Base-by-base conservation (phyloP, 2,888 invertebrate genomes). In the Eudasyphora cyanicolor region DNA sequence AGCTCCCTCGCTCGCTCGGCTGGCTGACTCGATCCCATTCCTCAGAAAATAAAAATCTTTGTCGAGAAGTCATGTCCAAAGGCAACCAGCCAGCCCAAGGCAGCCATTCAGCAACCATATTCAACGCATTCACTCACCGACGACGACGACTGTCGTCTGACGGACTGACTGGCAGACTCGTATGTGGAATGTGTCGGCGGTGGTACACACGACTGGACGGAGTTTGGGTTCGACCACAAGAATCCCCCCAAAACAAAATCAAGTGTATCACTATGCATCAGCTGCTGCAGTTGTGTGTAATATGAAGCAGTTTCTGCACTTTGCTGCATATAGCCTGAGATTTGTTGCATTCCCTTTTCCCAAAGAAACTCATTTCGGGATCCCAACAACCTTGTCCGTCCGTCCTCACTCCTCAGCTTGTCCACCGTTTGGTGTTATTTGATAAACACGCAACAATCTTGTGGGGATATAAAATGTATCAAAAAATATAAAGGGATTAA, bases 31-130 rank as follows among this genome's bases (percentile, higher is more conserved):
- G n/a, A n/a, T n/a, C n/a, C n/a, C n/a, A n/a, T n/a, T n/a, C n/a
- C n/a, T n/a, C n/a, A n/a, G n/a, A n/a, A n/a, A n/a, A 35, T 35
- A 21, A 35, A 64, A 76, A 67, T 45, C 64, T 71, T 78, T 76
- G 79, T 74, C 73, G 78, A n/a, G 8, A 77, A 82, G 76, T 70
- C 76, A 82, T 75, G 76, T 76, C 76, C 29, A 49, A 49, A 35
- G 19, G 5, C 57, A 12, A n/a, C 24, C n/a, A 45, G 45, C 45
- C 45, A 76, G 35, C 76, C 45, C n/a, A 49, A 35, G 19, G 5
- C 57, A 12, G n/a, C 24, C n/a, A 45, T 14, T n/a, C 45, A 76
- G 35, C 76, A 71, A 1, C 14, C 45, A 45, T 45, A 54, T 78
- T 57, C 42, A 12, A 35, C 12, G 17, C 35, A 75, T 73, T 74